phyloP scores from a whole-genome alignment of 2,113 vertebrate species.

The Neomonachus schauinslandi region DNA sequence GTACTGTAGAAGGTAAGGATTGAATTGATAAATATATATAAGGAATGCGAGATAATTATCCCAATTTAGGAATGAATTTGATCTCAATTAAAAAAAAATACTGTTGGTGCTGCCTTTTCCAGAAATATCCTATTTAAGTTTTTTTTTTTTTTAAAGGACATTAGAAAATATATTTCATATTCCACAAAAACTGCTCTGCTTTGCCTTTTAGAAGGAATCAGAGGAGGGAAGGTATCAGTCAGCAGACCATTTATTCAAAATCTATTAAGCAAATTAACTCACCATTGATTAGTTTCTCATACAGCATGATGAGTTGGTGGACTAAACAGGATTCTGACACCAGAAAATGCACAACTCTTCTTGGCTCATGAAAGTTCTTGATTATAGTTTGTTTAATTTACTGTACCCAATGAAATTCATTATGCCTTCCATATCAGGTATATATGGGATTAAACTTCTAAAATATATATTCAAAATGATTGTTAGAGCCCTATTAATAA shows the following conservation, averaged over 20 bases:
- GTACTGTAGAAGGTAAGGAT: background rate
- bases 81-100: background rate
- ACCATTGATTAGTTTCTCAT: conserved; percentile 50
- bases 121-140: background rate
- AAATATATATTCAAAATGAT: conserved; percentile 39
- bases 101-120: background rate
- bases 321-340: background rate
- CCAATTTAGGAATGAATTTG: background rate
- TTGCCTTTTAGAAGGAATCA: conserved; percentile 43
- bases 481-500: background rate
- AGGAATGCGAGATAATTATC: accelerated
- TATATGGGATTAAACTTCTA: background rate
- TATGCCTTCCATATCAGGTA: background rate
- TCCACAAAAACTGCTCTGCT: background rate
- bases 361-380: background rate
- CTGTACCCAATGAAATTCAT: background rate
- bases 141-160: conserved; percentile 38
- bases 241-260: conserved; percentile 62
- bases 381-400: conserved; percentile 4
- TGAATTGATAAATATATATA: background rate
- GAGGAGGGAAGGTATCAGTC: background rate
- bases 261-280: conserved; percentile 66
- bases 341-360: background rate
- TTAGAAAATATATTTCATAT: background rate
- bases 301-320: background rate